Conservation (phyloP, 1,140 invertebrate species). For the Druon quercuslanigerum region DNA sequence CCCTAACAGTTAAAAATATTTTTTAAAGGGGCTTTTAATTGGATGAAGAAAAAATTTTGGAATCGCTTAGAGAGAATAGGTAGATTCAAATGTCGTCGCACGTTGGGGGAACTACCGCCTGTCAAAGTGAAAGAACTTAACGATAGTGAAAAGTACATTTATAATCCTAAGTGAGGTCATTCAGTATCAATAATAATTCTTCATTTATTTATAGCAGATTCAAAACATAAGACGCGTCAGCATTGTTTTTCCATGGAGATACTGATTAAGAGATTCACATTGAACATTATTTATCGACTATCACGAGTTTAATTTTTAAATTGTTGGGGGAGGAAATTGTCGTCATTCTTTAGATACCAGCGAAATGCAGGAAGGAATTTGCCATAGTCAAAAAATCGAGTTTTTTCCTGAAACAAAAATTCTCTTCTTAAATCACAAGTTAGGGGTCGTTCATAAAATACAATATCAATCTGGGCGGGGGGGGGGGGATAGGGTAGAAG, state of each 20-base stretch:
- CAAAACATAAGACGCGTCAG: slow-evolving; percentile 57
- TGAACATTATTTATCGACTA: slow-evolving; percentile 40
- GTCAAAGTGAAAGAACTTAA: not conserved
- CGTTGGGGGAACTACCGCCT: no score
- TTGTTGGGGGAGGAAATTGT: not conserved
- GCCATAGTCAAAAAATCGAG: no score
- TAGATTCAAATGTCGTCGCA: no score
- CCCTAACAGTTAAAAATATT: no score
- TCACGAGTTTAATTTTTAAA: not conserved
- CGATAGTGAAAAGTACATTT: slow-evolving; percentile 58
- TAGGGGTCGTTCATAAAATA: no score
- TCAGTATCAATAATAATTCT: slow-evolving; percentile 68
- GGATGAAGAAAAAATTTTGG: no score
- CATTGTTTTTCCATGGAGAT: slow-evolving; percentile 63
- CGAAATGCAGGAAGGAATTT: not conserved
- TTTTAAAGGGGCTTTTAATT: no score
- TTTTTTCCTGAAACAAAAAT: no score
- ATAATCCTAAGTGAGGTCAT: slow-evolving; percentile 51
- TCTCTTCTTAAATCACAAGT: no score
- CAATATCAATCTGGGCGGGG: no score
- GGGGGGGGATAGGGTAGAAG: no score
- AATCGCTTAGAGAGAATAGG: no score
- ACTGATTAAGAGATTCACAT: slow-evolving; percentile 41
- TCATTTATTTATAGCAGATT: slow-evolving; percentile 65
- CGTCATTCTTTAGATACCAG: not conserved